Conservation (phyloP, 2,113 vertebrate species). For the Chauna torquata region DNA sequence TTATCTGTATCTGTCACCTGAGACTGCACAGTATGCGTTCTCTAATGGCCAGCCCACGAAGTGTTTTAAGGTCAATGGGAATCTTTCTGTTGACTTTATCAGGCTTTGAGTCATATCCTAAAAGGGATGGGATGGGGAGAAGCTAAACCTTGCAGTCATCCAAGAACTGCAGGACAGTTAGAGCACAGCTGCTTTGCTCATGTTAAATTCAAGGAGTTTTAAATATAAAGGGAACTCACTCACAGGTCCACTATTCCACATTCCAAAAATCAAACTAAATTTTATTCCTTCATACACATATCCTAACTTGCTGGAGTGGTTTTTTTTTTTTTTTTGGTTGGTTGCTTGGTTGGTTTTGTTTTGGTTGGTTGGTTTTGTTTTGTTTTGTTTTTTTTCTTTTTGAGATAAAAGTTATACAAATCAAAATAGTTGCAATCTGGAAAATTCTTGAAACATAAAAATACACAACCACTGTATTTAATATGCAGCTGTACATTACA, state of each 20-base stretch:
- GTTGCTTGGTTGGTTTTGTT: too few relatives aligned
- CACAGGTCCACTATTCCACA: background rate
- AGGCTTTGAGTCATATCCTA: background rate
- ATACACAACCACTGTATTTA: background rate
- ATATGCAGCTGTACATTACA: background rate
- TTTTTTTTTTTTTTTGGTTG: background rate
- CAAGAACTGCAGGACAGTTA: background rate
- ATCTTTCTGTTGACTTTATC: background rate
- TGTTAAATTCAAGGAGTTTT: background rate
- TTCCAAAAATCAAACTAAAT: background rate
- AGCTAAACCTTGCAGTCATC: background rate
- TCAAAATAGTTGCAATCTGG: background rate
- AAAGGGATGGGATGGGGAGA: accelerated
- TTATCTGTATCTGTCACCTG: background rate
- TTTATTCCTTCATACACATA: background rate
- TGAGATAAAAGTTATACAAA: background rate
- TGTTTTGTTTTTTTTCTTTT: background rate
- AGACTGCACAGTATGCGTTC: background rate
- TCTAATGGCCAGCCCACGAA: background rate
- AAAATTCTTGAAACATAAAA: background rate
- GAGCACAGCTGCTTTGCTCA: background rate
- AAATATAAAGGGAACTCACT: background rate
- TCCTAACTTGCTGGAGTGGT: background rate
- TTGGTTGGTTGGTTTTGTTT: too few relatives aligned
- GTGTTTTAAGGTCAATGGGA: background rate